These are phyloP conservation scores for Dipus sagitta DNA, from an alignment of 2,797 vertebrate genomes.

Conservation along the genomic window DNA sequence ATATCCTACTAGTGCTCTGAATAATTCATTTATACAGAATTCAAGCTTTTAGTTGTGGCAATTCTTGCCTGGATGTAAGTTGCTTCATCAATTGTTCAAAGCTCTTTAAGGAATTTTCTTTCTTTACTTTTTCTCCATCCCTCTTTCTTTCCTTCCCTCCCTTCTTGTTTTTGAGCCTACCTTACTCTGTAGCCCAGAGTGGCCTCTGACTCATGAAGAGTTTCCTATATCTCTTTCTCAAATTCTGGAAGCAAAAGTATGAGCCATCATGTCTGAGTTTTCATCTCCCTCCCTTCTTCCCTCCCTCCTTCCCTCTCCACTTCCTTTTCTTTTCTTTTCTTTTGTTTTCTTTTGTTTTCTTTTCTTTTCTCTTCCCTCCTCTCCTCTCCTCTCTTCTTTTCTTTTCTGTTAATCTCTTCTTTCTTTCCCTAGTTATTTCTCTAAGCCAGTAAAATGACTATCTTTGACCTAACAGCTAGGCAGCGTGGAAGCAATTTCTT, in stretches of 20 bases:
- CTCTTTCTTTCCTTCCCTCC: too few species aligned
- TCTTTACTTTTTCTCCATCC: too few species aligned
- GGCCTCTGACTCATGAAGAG: not conserved
- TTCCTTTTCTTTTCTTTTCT: too few species aligned
- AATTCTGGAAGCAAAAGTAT: too few species aligned
- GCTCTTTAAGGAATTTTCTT: not conserved
- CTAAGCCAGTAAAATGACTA: slow-evolving; percentile 10
- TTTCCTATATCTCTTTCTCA: not conserved
- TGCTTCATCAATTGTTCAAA: not conserved
- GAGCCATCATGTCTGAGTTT: too few species aligned
- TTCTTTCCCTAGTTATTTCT: slow-evolving; percentile 34
- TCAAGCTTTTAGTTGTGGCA: not conserved
- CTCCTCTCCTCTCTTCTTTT: too few species aligned
- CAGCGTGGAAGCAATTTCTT: slow-evolving; percentile 10
- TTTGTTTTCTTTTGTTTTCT: too few species aligned
- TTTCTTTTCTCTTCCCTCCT: too few species aligned
- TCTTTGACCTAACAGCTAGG: slow-evolving; percentile 75
- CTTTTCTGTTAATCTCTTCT: not conserved
- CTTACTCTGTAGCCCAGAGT: too few species aligned
- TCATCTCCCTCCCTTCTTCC: too few species aligned
- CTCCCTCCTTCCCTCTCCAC: too few species aligned
- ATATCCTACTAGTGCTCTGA: not conserved
- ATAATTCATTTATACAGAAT: not conserved
- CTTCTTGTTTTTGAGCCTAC: not conserved
- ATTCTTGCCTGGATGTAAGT: not conserved